These are phyloP conservation scores for Hipparchia sbordonii DNA, from an alignment of 2,888 invertebrate genomes.

Conservation along the genomic window DNA sequence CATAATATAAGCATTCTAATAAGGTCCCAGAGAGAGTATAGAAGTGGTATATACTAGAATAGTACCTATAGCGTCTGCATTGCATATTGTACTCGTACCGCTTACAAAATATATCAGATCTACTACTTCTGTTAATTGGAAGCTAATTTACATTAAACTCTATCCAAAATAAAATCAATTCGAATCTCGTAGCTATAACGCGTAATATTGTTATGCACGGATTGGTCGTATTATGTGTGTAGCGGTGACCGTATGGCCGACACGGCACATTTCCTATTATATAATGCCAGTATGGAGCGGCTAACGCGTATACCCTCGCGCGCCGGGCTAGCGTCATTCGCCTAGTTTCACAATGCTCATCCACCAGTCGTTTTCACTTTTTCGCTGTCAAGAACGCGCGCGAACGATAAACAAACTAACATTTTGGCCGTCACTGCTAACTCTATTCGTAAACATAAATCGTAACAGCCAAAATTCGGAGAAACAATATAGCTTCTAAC, in stretches of 20 bases:
- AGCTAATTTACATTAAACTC: background rate
- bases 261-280: constrained; percentile 64
- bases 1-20: no score
- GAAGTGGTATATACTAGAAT: no score
- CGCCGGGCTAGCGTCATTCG: constrained; percentile 56
- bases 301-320: constrained; percentile 43
- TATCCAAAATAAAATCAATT: constrained; percentile 7
- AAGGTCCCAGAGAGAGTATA: no score
- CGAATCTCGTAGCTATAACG: constrained; percentile 13
- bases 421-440: constrained; percentile 78
- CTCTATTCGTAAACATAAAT: constrained; percentile 47
- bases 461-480: constrained; percentile 48
- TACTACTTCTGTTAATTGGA: background rate
- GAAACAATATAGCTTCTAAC: constrained; percentile 54
- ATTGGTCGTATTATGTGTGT: constrained; percentile 35
- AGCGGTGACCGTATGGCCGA: constrained; percentile 36
- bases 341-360: constrained; percentile 77
- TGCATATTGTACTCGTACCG: no score
- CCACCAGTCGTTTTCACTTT: constrained; percentile 81
- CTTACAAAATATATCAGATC: no score
- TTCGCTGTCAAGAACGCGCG: constrained; percentile 82
- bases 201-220: constrained; percentile 34
- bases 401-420: constrained; percentile 81
- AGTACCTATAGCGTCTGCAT: no score
- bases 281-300: constrained; percentile 56